A percentile compares a stretch with the other conserved stretches of the same genome.
Conservation (phyloP, 2,888 invertebrate species). For the Yponomeuta sedellus region DNA sequence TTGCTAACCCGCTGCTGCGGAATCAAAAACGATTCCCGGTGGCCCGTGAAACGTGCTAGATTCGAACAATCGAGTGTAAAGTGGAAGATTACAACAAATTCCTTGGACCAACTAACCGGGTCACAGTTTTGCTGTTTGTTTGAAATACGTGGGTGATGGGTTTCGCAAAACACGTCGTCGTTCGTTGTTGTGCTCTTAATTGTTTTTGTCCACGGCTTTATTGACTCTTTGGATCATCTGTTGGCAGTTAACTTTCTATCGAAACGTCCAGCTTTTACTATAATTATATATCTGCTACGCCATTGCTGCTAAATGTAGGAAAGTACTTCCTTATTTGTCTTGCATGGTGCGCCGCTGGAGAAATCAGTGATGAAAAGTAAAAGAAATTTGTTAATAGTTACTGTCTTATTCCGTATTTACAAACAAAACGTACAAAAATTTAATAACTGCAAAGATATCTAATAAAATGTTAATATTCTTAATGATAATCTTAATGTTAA, state of each 20-base stretch:
- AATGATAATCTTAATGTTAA: too few relatives aligned
- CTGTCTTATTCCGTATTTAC: too few relatives aligned
- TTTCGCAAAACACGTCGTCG: conserved; percentile 11
- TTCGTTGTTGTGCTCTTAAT: conserved; percentile 7
- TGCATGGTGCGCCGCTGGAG: background rate
- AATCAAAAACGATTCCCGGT: conserved; percentile 19
- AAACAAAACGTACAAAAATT: too few relatives aligned
- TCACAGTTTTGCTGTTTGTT: conserved; percentile 32
- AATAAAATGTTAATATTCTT: too few relatives aligned
- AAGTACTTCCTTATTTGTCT: background rate
- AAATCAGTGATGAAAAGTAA: background rate
- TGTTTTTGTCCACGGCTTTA: conserved; percentile 11
- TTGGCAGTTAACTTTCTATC: too few relatives aligned
- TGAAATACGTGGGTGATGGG: conserved; percentile 11
- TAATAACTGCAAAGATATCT: too few relatives aligned
- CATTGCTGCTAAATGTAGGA: background rate
- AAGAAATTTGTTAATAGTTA: too few relatives aligned
- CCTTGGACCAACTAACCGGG: conserved; percentile 33
- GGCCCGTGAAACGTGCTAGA: conserved; percentile 27
- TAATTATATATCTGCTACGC: background rate
- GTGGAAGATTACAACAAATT: conserved; percentile 53
- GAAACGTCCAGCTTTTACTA: background rate
- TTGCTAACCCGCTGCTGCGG: background rate
- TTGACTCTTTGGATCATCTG: background rate
- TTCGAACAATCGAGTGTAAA: conserved; percentile 31